phyloP scores from a whole-genome alignment of 2,797 vertebrate genomes.

The Pitangus sulphuratus region DNA sequence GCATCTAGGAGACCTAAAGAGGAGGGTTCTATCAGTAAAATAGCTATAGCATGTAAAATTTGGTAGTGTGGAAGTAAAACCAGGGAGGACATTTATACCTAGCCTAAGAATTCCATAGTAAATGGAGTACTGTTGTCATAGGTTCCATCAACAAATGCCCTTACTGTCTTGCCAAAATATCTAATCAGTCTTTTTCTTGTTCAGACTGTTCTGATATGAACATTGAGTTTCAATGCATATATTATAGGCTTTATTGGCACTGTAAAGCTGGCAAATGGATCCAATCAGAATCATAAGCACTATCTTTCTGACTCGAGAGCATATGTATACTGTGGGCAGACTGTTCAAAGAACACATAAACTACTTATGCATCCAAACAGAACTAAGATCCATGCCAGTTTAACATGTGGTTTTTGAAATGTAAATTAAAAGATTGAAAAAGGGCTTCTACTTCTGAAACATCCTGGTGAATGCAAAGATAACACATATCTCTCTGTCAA shows the following conservation, averaged over 20 bases:
- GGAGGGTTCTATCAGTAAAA: conserved; percentile 23
- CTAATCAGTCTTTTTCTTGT: neutral
- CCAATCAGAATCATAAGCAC: neutral
- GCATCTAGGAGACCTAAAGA: neutral
- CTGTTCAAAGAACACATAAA: conserved; percentile 45
- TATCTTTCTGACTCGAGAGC: conserved; percentile 42
- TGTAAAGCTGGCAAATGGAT: conserved; percentile 7
- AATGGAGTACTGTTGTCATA: neutral
- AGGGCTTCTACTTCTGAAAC: neutral
- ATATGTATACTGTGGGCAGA: conserved; percentile 59
- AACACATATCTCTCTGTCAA: neutral
- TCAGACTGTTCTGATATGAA: neutral
- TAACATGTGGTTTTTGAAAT: conserved; percentile 37
- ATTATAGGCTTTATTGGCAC: neutral
- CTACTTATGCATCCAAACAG: conserved; percentile 39
- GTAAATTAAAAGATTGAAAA: conserved; percentile 45
- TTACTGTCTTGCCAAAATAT: neutral
- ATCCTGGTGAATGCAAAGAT: neutral
- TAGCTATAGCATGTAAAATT: neutral
- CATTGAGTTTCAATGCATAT: neutral
- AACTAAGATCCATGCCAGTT: neutral
- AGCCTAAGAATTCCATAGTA: neutral
- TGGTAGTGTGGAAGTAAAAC: conserved; percentile 19
- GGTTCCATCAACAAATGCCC: neutral
- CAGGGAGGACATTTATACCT: neutral